Percentiles rank a stretch among this genome's conserved stretches.
These are phyloP conservation scores for Habropoda laboriosa DNA, from an alignment of 1,140 invertebrate genomes.

Conservation along the genomic window DNA sequence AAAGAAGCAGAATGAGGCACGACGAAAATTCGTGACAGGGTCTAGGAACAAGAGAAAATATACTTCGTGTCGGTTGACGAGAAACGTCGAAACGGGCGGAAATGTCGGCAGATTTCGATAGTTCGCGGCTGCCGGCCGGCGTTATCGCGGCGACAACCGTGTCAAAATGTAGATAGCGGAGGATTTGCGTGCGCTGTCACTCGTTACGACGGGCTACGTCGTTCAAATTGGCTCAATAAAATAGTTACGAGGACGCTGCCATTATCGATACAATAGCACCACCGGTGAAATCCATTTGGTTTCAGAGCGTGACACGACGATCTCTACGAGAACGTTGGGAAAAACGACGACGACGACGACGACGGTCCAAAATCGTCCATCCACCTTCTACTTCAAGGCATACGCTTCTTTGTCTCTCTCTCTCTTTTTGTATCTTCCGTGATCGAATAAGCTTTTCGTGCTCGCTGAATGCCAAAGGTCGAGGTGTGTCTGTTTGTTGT, in stretches of 20 bases:
- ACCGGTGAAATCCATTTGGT: slow-evolving; percentile 30
- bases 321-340: slow-evolving; percentile 13
- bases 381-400: not conserved
- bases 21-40: not conserved
- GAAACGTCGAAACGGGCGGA: not conserved
- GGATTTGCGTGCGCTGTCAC: slow-evolving; percentile 24
- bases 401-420: not conserved
- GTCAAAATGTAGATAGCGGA: slow-evolving; percentile 35
- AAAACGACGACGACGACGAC: not conserved
- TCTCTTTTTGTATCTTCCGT: not conserved
- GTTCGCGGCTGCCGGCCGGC: not conserved
- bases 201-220: slow-evolving; percentile 36
- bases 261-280: slow-evolving; percentile 47
- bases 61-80: not conserved
- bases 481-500: not conserved
- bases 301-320: not conserved
- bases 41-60: not conserved
- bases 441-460: slow-evolving; percentile 13
- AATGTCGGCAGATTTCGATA: slow-evolving; percentile 20
- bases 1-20: too few relatives aligned
- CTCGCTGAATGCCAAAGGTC: not conserved
- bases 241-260: slow-evolving; percentile 22
- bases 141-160: slow-evolving; percentile 29
- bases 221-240: slow-evolving; percentile 50
- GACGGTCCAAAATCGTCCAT: not conserved